These are phyloP conservation scores for Physocephala rufipes DNA, from an alignment of 2,888 invertebrate species.

Conservation along the genomic window DNA sequence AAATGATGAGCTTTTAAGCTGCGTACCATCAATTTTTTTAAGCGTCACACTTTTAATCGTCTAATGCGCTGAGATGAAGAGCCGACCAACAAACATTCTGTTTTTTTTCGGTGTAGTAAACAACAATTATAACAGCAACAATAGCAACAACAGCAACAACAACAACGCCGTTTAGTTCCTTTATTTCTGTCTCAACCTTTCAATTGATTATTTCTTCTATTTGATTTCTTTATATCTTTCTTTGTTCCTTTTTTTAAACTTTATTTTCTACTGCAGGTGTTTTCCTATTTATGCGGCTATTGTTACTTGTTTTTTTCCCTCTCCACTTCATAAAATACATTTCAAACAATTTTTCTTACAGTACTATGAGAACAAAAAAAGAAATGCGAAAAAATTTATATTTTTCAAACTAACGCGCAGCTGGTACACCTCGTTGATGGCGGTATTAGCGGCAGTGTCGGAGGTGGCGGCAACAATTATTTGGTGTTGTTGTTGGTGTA, in stretches of 20 bases:
- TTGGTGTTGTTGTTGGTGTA: constrained; percentile 10
- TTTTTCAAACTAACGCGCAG: neutral
- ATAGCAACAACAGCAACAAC: too few species aligned
- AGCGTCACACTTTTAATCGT: too few species aligned
- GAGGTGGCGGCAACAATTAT: neutral
- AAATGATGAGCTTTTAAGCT: too few species aligned
- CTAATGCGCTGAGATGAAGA: too few species aligned
- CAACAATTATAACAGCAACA: too few species aligned
- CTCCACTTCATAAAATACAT: constrained; percentile 15
- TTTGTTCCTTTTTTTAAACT: neutral
- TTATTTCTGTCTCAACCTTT: neutral
- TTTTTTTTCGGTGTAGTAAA: too few species aligned
- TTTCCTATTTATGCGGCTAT: constrained; percentile 11
- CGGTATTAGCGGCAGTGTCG: neutral
- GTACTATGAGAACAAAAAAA: neutral
- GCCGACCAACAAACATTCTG: too few species aligned
- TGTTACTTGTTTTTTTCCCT: constrained; percentile 25
- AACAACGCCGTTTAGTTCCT: too few species aligned
- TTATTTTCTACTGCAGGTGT: constrained; percentile 24
- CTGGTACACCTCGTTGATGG: constrained; percentile 4
- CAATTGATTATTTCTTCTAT: constrained; percentile 1
- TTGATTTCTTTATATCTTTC: neutral
- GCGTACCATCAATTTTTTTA: too few species aligned
- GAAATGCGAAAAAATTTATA: constrained; percentile 1
- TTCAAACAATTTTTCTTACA: constrained; percentile 21